These are phyloP conservation scores for Triplophysa yarkandensis DNA, from an alignment of 2,797 vertebrate species.

Conservation along the genomic window DNA sequence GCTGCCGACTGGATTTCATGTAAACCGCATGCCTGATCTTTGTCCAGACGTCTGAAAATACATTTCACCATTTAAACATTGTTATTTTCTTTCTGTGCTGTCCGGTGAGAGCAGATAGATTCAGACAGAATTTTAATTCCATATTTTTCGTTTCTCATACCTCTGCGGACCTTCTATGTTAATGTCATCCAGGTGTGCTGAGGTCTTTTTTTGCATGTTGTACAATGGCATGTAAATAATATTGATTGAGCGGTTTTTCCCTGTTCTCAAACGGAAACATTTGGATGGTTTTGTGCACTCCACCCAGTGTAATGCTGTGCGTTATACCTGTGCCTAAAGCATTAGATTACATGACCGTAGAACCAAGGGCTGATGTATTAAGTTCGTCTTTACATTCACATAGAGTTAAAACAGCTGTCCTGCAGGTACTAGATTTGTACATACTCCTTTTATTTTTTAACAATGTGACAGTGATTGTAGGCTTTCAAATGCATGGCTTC, in stretches of 20 bases:
- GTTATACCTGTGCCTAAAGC: constrained; percentile 59
- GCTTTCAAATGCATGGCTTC: too few species aligned
- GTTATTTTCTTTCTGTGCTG: constrained; percentile 47
- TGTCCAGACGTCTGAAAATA: constrained; percentile 62
- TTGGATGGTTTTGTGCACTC: constrained; percentile 62
- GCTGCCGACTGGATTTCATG: constrained; percentile 60
- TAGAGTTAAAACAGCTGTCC: neutral
- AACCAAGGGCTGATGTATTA: neutral
- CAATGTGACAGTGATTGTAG: too few species aligned
- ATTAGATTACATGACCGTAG: constrained; percentile 20
- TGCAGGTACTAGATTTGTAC: too few species aligned
- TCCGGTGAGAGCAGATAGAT: constrained; percentile 53
- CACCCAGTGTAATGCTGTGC: constrained; percentile 63
- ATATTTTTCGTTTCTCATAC: constrained; percentile 16
- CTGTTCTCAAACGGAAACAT: constrained; percentile 40
- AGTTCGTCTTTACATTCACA: neutral
- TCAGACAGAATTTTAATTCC: constrained; percentile 54
- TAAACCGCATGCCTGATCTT: constrained; percentile 62
- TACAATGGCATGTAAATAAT: constrained; percentile 17
- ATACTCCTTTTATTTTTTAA: too few species aligned
- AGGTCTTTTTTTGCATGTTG: constrained; percentile 7
- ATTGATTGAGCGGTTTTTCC: constrained; percentile 50
- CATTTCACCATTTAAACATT: constrained; percentile 54
- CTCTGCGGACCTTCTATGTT: constrained; percentile 27
- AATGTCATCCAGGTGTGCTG: constrained; percentile 33